Conservation (phyloP, 1,140 invertebrate genomes). For the Berghia stephanieae region DNA sequence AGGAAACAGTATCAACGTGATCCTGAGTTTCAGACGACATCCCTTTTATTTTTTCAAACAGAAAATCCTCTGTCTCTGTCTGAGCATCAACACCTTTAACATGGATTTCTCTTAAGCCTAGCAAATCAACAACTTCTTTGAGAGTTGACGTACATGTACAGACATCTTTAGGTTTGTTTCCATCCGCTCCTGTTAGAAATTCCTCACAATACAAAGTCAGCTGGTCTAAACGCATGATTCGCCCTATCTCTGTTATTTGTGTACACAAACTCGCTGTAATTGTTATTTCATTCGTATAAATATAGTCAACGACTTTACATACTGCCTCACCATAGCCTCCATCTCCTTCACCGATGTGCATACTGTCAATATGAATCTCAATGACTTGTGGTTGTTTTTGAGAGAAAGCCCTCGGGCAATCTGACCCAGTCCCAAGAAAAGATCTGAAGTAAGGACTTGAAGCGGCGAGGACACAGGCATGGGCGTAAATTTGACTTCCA, state of each 20-base stretch:
- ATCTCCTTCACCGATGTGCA: constrained; percentile 40
- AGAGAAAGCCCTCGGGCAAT: constrained; percentile 56
- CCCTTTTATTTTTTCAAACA: constrained; percentile 33
- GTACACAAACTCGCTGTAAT: constrained; percentile 44
- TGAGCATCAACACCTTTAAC: constrained; percentile 29
- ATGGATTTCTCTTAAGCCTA: constrained; percentile 18
- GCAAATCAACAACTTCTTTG: constrained; percentile 20
- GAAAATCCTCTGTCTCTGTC: constrained; percentile 34
- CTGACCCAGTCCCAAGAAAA: constrained; percentile 53
- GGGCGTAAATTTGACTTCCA: constrained; percentile 58
- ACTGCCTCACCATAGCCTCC: constrained; percentile 55
- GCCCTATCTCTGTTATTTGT: constrained; percentile 60
- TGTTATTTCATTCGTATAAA: constrained; percentile 61
- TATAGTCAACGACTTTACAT: constrained; percentile 60
- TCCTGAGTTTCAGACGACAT: not conserved
- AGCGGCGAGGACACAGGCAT: constrained; percentile 66
- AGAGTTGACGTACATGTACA: constrained; percentile 20
- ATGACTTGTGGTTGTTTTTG: constrained; percentile 63
- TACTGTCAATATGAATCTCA: constrained; percentile 62
- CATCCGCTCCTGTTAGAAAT: constrained; percentile 39
- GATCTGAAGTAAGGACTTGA: constrained; percentile 64
- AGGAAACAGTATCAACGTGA: not conserved
- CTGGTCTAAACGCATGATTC: constrained; percentile 56
- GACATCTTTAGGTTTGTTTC: constrained; percentile 21
- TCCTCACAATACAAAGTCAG: constrained; percentile 49